Evolutionary conservation across 1,140 invertebrate genomes (phyloP).

Genomic region (Drosophila pseudoobscura): DNA sequence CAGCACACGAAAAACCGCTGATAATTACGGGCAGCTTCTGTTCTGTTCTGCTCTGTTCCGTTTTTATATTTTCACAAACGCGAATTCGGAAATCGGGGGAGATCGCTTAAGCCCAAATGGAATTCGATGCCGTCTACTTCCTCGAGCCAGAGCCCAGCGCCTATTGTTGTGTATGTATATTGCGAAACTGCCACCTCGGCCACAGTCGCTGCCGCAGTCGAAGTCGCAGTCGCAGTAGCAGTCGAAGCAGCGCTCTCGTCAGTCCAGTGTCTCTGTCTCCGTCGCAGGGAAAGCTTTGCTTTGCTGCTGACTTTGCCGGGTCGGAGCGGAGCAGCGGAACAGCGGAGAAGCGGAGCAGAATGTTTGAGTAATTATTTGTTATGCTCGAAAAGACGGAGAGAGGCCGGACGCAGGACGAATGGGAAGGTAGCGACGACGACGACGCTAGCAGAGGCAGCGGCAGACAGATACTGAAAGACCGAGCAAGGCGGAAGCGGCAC

Average conservation of each 20-base stretch:
- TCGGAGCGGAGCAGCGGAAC: slow-evolving; percentile 3
- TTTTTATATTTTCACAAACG: slow-evolving; percentile 47
- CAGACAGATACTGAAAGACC: slow-evolving; percentile 67
- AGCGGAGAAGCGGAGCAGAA: slow-evolving; percentile 7
- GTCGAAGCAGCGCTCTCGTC: slow-evolving; percentile 16
- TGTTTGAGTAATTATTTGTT: slow-evolving; percentile 80
- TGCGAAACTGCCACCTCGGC: slow-evolving; percentile 77
- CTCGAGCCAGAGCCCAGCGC: slow-evolving; percentile 68
- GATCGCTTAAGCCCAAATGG: slow-evolving; percentile 41
- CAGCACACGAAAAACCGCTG: not conserved
- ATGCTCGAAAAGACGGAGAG: slow-evolving; percentile 49
- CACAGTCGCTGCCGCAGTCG: slow-evolving; percentile 16
- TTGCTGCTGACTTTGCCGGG: slow-evolving; percentile 5
- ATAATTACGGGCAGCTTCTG: slow-evolving; percentile 2
- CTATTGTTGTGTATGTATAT: slow-evolving; percentile 83
- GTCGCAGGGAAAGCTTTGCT: slow-evolving; percentile 26
- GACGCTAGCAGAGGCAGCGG: slow-evolving; percentile 27
- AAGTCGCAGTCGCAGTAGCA: slow-evolving; percentile 22
- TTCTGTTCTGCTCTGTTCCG: slow-evolving; percentile 3
- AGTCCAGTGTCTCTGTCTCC: slow-evolving; percentile 11
- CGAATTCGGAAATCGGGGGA: slow-evolving; percentile 18
- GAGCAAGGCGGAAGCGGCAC: slow-evolving; percentile 45
- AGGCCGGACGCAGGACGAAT: slow-evolving; percentile 18
- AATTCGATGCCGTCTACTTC: slow-evolving; percentile 67
- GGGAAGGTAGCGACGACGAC: slow-evolving; percentile 28